phyloP scores from a whole-genome alignment of 1,140 invertebrate genomes.

The Subanguina moxae region DNA sequence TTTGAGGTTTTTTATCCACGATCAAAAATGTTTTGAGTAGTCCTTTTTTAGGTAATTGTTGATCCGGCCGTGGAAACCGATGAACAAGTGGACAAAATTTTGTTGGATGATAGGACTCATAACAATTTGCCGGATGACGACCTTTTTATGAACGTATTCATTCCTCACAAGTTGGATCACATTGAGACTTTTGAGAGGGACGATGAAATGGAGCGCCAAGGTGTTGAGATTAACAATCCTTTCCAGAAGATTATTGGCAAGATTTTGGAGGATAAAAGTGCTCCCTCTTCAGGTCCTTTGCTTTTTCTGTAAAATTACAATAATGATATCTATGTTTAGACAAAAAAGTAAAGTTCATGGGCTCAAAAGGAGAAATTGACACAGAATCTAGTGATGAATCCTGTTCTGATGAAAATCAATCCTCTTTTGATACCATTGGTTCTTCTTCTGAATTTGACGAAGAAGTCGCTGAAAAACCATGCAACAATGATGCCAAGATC shows the following conservation, averaged over 20 bases:
- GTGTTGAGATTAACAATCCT: slow-evolving; percentile 66
- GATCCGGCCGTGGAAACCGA: slow-evolving; percentile 70
- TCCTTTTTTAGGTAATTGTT: slow-evolving; percentile 67
- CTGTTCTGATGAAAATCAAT: not conserved
- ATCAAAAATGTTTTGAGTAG: not conserved
- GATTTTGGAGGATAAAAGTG: slow-evolving; percentile 21
- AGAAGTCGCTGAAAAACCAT: slow-evolving; percentile 62
- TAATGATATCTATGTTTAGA: too few species aligned
- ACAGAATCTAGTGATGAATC: slow-evolving; percentile 2
- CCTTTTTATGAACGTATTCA: slow-evolving; percentile 88
- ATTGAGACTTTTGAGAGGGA: slow-evolving; percentile 85
- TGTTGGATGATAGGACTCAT: slow-evolving; percentile 65
- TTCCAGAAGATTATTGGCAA: slow-evolving; percentile 55
- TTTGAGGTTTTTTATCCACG: slow-evolving; percentile 75
- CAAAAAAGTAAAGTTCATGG: not conserved
- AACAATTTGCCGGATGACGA: slow-evolving; percentile 71
- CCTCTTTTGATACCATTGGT: not conserved
- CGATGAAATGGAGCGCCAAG: slow-evolving; percentile 73
- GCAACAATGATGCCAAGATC: slow-evolving; percentile 10
- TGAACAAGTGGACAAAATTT: slow-evolving; percentile 65
- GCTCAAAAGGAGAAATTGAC: slow-evolving; percentile 1
- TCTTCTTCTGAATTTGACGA: not conserved
- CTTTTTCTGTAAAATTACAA: not conserved
- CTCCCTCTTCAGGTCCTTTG: not conserved
- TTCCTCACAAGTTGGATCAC: slow-evolving; percentile 87